Evolutionary conservation across 2,888 invertebrate genomes (phyloP).

Genomic region (Rhabditoides inermis): DNA sequence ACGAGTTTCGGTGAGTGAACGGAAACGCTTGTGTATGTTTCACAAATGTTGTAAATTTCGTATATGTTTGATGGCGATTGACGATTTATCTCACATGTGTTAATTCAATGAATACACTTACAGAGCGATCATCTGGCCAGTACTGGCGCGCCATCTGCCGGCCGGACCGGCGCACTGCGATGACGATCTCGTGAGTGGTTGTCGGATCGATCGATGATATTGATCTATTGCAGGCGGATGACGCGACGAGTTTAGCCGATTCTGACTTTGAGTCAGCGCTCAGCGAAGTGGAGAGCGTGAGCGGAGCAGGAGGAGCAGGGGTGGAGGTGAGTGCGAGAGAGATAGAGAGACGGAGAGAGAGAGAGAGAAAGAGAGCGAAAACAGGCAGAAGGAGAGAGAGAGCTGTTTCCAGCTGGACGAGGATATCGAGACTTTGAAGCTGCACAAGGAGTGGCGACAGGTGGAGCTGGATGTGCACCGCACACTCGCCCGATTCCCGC

Average conservation of each 20-base stretch:
- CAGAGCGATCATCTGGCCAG: constrained; percentile 31
- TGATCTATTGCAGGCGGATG: constrained; percentile 3
- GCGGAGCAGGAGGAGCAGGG: constrained; percentile 6
- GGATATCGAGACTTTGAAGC: constrained; percentile 28
- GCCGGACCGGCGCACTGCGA: background rate
- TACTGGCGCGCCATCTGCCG: constrained; percentile 25
- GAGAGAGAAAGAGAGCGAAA: too few species aligned
- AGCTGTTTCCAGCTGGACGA: too few species aligned
- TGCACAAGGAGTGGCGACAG: constrained; percentile 48
- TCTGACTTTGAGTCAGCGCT: constrained; percentile 43
- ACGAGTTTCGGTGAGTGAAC: constrained; percentile 34
- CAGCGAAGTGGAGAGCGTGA: constrained; percentile 30
- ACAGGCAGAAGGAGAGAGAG: too few species aligned
- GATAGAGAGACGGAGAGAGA: too few species aligned
- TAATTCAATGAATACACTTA: background rate
- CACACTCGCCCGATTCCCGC: constrained; percentile 49
- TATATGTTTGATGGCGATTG: too few species aligned
- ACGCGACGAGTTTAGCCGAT: constrained; percentile 22
- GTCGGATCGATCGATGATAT: background rate
- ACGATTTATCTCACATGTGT: constrained; percentile 1
- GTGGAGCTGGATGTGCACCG: constrained; percentile 47
- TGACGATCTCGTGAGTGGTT: background rate
- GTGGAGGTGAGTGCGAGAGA: too few species aligned
- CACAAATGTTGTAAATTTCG: too few species aligned
- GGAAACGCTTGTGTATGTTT: too few species aligned